Conservation (phyloP, 2,113 vertebrate species). For the Pollimyrus isidori region DNA sequence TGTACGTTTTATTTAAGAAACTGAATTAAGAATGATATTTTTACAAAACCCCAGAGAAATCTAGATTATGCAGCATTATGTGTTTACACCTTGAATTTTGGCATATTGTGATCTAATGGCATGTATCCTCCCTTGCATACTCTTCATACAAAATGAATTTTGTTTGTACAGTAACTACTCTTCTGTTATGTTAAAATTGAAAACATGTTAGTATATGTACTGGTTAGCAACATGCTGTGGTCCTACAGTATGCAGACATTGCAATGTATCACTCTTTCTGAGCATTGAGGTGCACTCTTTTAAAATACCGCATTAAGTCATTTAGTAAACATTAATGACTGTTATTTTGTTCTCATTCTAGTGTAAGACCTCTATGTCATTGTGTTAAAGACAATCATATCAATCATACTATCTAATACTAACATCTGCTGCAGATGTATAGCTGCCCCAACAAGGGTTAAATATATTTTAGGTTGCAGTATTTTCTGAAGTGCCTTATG, state of each 20-base stretch:
- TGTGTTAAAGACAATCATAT: not conserved
- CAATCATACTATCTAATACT: not conserved
- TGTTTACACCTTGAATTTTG: not conserved
- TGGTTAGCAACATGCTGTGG: not conserved
- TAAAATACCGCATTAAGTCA: not conserved
- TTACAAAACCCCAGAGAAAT: not conserved
- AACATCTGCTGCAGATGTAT: not conserved
- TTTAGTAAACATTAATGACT: not conserved
- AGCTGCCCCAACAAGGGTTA: not conserved
- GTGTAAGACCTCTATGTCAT: not conserved
- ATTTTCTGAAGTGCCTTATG: not conserved
- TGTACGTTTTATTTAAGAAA: not conserved
- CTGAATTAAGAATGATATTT: not conserved
- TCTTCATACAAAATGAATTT: not conserved
- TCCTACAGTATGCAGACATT: not conserved
- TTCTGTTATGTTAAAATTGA: not conserved
- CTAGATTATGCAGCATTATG: not conserved
- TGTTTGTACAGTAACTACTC: not conserved
- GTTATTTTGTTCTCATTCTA: not conserved
- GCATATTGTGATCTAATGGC: not conserved
- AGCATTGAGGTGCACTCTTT: not conserved
- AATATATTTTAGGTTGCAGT: not conserved
- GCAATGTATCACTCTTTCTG: not conserved
- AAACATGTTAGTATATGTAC: not conserved
- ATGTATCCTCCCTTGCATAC: not conserved